Conservation (phyloP, 64 coral and sea anemone species). For the Catalaphyllia jardinei region DNA sequence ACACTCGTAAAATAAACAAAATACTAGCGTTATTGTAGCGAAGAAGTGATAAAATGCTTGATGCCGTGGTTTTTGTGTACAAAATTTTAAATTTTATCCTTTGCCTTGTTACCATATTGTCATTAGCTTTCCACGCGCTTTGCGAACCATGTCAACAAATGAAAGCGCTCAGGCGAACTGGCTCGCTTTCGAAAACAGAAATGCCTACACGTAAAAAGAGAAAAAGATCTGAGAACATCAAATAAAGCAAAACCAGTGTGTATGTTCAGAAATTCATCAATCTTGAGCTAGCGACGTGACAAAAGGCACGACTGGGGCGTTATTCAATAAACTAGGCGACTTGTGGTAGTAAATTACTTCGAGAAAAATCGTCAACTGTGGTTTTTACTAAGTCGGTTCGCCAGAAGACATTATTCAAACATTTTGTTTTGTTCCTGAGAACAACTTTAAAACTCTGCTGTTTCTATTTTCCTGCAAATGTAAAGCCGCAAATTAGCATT, state of each 20-base stretch:
- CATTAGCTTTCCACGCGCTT: too few relatives aligned
- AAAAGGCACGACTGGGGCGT: conserved; percentile 18
- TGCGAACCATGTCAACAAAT: too few relatives aligned
- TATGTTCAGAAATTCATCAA: neutral
- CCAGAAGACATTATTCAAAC: neutral
- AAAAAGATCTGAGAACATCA: neutral
- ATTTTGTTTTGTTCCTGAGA: neutral
- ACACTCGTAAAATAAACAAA: too few relatives aligned
- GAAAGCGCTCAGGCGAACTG: too few relatives aligned
- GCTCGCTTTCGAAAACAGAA: neutral
- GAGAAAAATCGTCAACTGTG: neutral
- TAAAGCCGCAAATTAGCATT: conserved; percentile 2
- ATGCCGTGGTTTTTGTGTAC: too few relatives aligned
- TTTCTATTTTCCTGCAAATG: neutral
- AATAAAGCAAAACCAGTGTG: neutral
- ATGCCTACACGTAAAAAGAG: neutral
- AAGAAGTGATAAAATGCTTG: too few relatives aligned
- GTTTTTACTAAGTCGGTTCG: neutral
- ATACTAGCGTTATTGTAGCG: too few relatives aligned
- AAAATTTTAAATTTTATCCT: too few relatives aligned
- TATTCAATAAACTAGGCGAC: neutral
- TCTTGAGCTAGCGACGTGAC: neutral
- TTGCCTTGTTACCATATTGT: too few relatives aligned
- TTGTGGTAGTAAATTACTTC: neutral
- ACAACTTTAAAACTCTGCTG: neutral